Base-by-base conservation (phyloP, 2,113 vertebrate species). In the Scomber colias region DNA sequence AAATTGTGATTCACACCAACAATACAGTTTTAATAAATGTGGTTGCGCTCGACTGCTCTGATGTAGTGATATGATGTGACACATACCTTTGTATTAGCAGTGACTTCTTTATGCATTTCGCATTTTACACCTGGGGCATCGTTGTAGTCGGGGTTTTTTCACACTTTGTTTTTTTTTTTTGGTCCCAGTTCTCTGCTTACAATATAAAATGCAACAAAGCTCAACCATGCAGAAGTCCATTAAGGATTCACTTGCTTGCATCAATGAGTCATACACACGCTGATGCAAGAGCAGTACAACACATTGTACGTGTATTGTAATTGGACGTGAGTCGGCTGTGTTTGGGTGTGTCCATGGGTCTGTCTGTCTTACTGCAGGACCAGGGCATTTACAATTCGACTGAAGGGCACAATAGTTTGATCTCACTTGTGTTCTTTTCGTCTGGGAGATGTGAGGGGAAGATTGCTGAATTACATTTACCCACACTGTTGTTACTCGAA, bases 381-480 rank as follows among this genome's bases (percentile, higher is more conserved):
- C 48, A 17, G 44, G 14, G 67, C 71, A 59, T 21, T 55, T 35
- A 14, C 17, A 15, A 35, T 80, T 54, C 62, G 57, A 71, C 21
- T 54, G 50, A 86, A 79, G 48, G 74, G 53, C 62, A 71, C 55
- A 54, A 59, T 53, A 30, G 50, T 49, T 67, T 57, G 76, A 77
- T 62, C 70, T 61, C 4, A 10, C 63, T 51, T 0, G 48, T 77
- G 76, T 79, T 75, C 59, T 77, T 77, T 68, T 63, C 51, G 75
- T 80, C 74, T 75, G 40, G 14, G 49, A 56, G 63, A 72, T 71
- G 21, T 71, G 17, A 68, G 49, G 63, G 44, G 55, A 82, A 69
- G 48, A 70, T 81, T 53, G 55, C 69, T 64, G 65, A 75, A 76
- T 83, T 81, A 79, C 63, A 85, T 86, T 85, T 72, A 65, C 59